phyloP scores from a whole-genome alignment of 2,113 vertebrate genomes.

The Delphinapterus leucas region DNA sequence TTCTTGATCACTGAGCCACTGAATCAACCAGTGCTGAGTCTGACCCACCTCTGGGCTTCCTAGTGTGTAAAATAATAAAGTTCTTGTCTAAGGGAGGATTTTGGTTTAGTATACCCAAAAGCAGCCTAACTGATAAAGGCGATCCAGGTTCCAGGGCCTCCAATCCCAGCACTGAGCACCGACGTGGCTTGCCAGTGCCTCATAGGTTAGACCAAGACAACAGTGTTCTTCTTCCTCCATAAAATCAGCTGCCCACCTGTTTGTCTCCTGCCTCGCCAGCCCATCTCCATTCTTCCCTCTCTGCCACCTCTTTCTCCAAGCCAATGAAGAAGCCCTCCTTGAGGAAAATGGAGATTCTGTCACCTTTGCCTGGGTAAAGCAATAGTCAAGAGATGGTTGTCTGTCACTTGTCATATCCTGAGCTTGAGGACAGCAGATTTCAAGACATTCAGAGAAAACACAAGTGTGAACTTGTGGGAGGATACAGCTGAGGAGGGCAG shows the following conservation, averaged over 20 bases:
- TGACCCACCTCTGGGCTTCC: background rate
- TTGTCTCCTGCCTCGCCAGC: background rate
- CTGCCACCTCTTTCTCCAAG: background rate
- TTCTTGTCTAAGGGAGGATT: background rate
- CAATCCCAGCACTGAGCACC: background rate
- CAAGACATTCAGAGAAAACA: background rate
- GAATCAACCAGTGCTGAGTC: background rate
- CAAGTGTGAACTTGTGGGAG: background rate
- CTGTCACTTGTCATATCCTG: background rate
- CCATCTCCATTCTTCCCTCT: background rate
- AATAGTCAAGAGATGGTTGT: background rate
- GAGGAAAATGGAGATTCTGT: background rate
- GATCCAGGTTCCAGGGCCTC: background rate
- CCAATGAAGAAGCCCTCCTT: background rate
- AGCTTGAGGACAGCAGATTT: background rate
- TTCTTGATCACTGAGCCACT: background rate
- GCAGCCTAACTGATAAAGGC: background rate
- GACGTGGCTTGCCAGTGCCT: background rate
- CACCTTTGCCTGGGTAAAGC: background rate
- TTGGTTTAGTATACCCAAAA: background rate
- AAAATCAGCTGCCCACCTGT: background rate
- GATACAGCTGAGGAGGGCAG: background rate
- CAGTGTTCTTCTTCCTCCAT: background rate
- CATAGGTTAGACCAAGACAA: background rate
- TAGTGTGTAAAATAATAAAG: background rate